Conservation (phyloP, 2,888 invertebrate species). For the Aphidoletes aphidimyza region DNA sequence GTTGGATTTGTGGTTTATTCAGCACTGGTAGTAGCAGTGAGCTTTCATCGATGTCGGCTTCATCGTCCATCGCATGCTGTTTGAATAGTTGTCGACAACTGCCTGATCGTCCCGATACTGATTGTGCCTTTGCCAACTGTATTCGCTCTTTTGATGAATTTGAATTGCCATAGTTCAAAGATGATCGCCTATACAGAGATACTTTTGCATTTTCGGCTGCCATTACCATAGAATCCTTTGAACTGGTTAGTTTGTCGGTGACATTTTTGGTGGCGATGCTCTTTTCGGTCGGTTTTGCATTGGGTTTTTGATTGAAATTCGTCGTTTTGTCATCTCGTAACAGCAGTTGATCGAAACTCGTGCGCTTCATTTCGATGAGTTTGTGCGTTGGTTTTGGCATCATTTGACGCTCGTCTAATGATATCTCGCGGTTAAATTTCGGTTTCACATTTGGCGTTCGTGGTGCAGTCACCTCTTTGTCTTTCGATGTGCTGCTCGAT, state of each 20-base stretch:
- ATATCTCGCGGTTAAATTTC: conserved; percentile 65
- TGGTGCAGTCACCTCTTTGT: neutral
- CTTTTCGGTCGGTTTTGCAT: neutral
- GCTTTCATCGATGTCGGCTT: conserved; percentile 68
- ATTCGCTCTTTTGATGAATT: neutral
- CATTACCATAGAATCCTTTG: conserved; percentile 33
- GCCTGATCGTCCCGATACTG: conserved; percentile 64
- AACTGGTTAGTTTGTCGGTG: neutral
- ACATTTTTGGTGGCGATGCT: neutral
- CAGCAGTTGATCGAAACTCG: conserved; percentile 65
- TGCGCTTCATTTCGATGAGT: conserved; percentile 69
- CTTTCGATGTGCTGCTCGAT: neutral
- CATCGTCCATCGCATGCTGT: conserved; percentile 70
- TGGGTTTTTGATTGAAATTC: conserved; percentile 16
- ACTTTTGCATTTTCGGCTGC: conserved; percentile 34
- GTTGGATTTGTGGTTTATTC: conserved; percentile 10
- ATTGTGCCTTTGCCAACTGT: conserved; percentile 66
- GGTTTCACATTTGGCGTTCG: neutral
- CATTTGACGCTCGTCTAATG: conserved; percentile 61
- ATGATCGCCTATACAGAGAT: neutral
- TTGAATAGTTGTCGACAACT: conserved; percentile 72
- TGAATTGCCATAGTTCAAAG: neutral
- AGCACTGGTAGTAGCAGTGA: conserved; percentile 66
- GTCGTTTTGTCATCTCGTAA: conserved; percentile 59
- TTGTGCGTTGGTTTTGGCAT: conserved; percentile 67